Conservation (phyloP, 2,797 vertebrate species). For the Aselliscus stoliczkanus region DNA sequence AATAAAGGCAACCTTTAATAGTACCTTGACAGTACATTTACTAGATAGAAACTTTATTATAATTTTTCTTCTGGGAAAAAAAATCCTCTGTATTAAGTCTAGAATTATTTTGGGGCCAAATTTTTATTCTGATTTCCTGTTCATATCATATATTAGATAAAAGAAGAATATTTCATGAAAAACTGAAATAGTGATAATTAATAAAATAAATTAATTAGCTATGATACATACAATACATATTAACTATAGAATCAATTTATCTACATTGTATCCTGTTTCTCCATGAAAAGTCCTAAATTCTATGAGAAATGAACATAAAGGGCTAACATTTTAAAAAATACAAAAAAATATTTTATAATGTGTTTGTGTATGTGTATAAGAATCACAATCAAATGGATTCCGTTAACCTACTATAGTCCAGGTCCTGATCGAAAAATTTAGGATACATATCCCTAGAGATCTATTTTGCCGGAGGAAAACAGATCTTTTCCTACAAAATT, state of each 20-base stretch:
- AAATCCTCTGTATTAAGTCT: background rate
- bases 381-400: background rate
- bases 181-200: background rate
- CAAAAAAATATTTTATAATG: background rate
- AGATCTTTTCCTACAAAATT: background rate
- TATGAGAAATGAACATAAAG: background rate
- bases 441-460: background rate
- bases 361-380: background rate
- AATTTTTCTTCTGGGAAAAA: background rate
- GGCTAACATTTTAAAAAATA: background rate
- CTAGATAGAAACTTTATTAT: background rate
- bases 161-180: conserved; percentile 16
- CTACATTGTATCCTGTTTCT: background rate
- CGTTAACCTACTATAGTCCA: background rate
- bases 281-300: background rate
- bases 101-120: background rate
- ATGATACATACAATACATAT: background rate
- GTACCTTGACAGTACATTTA: background rate
- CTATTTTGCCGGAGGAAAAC: background rate
- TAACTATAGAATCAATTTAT: background rate
- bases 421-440: background rate
- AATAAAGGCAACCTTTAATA: background rate
- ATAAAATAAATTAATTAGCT: background rate
- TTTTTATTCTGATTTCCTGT: conserved; percentile 4
- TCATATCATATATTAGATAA: background rate